These are phyloP conservation scores for Boulengeromyrus knoepffleri DNA, from an alignment of 2,113 vertebrate genomes.

Conservation along the genomic window DNA sequence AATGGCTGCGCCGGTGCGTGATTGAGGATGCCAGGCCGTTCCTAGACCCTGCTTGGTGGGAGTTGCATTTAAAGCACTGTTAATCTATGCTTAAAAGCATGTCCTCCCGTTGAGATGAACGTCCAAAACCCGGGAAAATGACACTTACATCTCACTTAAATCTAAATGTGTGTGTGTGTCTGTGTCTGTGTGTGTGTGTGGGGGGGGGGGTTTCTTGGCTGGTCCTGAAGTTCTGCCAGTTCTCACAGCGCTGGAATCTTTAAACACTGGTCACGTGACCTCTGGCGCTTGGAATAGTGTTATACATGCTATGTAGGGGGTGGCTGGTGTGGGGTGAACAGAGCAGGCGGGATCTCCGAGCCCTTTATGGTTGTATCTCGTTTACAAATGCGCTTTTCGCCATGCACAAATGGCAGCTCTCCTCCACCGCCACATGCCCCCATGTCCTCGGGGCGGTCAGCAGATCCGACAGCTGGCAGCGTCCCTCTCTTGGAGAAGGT, in stretches of 20 bases:
- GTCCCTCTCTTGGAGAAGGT: not conserved
- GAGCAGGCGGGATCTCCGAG: not conserved
- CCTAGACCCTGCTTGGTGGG: not conserved
- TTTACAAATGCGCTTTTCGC: conserved; percentile 14
- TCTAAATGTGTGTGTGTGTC: not conserved
- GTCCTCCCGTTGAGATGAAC: not conserved
- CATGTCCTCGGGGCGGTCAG: no score
- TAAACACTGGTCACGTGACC: conserved; percentile 30
- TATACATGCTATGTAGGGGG: not conserved
- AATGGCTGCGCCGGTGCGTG: not conserved
- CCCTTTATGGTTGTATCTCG: conserved; percentile 14
- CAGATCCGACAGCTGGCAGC: not conserved
- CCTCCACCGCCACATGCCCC: not conserved
- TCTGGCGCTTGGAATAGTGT: not conserved
- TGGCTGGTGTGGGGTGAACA: not conserved
- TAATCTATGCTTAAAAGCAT: not conserved
- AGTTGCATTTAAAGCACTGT: not conserved
- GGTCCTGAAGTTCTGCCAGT: conserved; percentile 14
- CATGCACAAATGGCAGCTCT: not conserved
- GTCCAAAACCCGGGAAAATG: not conserved
- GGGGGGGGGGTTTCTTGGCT: not conserved
- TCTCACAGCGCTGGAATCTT: conserved; percentile 33
- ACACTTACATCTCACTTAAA: not conserved
- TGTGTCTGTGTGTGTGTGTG: not conserved
- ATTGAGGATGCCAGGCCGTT: not conserved